Percentiles rank a stretch among this genome's conserved stretches.
Evolutionary conservation across 1,140 invertebrate genomes (phyloP).

Genomic region (Drosophila santomea): DNA sequence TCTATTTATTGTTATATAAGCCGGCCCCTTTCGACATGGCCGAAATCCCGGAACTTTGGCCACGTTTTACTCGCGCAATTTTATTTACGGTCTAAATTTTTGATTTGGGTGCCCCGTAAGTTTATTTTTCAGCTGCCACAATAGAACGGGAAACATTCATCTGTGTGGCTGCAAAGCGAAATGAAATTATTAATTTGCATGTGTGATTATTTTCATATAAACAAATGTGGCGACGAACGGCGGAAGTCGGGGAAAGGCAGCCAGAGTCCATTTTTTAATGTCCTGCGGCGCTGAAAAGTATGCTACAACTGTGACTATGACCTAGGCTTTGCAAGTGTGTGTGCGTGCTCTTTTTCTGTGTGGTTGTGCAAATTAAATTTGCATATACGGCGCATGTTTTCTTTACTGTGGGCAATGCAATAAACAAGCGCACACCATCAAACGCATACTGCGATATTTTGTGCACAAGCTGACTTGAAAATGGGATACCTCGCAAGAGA

Average conservation of each 20-base stretch:
- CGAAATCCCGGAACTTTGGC: slow-evolving; percentile 29
- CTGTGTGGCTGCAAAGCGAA: slow-evolving; percentile 33
- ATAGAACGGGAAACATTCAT: slow-evolving; percentile 8
- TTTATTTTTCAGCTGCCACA: slow-evolving; percentile 25
- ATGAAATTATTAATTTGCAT: slow-evolving; percentile 82
- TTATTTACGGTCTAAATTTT: slow-evolving; percentile 77
- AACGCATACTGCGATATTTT: slow-evolving; percentile 35
- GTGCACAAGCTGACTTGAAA: slow-evolving; percentile 3
- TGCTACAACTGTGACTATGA: slow-evolving; percentile 57
- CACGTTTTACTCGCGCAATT: slow-evolving; percentile 37
- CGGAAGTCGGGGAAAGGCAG: neutral
- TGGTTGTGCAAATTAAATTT: slow-evolving; percentile 70
- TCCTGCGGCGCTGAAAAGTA: slow-evolving; percentile 70
- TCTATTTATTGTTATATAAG: slow-evolving; percentile 65
- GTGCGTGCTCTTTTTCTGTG: slow-evolving; percentile 6
- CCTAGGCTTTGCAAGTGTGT: slow-evolving; percentile 9
- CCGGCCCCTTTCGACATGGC: slow-evolving; percentile 16
- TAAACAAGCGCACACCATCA: slow-evolving; percentile 44
- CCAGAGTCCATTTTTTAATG: slow-evolving; percentile 62
- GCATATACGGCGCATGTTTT: slow-evolving; percentile 70
- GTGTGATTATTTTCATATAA: slow-evolving; percentile 81
- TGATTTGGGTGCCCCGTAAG: slow-evolving; percentile 47
- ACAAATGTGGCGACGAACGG: slow-evolving; percentile 29
- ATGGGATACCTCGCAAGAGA: slow-evolving; percentile 15
- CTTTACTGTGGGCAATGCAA: slow-evolving; percentile 61